Evolutionary conservation across 2,888 invertebrate genomes (phyloP), one percentile per base, ranked within the genome.

Genomic region (Eupithecia vulgata): DNA sequence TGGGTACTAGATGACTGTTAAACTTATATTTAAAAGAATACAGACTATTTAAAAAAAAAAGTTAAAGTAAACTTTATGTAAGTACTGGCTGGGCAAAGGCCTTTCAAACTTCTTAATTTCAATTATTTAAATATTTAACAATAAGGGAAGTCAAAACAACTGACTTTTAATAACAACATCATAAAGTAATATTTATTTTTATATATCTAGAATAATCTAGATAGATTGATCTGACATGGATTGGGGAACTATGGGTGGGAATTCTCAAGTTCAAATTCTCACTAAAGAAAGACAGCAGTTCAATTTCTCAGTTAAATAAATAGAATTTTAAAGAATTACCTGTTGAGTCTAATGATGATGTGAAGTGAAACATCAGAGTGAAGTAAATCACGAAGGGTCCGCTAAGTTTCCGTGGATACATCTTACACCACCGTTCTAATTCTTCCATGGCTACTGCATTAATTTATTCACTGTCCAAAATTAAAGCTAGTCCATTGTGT

Each of bases 361-460:
- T 80, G 69, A 83, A 77, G 76, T 84, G 81, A 72, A 83, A 73
- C 45, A 78, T 48, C 68, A 75, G 70, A 42, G 70, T 68, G 25
- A 78, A 76, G 35, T 89, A 79, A 78, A 91, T 77, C 65, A 90
- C 70, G 74, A 86, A 83, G 80, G 83, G 81, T 79, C 86, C 82
- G 83, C 78, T 83, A 81, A 85, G 81, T 83, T 84, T 88, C 79
- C 80, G 83, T 76, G 83, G 79, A 87, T 81, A 82, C 94, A 94
- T 94, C 80, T 91, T 92, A 87, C 81, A 84, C 87, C 88, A 90
- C 88, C 92, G 89, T 84, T 93, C 93, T 78, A 91, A 83, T 87
- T 93, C 93, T 91, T 94, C 93, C 93, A 93, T 93, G 68, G 85
- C 72, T 70, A 76, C 68, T 77, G 78, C 76, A 78, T 76, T 73